Conservation (phyloP, 2,797 vertebrate species). For the Chelonia mydas region DNA sequence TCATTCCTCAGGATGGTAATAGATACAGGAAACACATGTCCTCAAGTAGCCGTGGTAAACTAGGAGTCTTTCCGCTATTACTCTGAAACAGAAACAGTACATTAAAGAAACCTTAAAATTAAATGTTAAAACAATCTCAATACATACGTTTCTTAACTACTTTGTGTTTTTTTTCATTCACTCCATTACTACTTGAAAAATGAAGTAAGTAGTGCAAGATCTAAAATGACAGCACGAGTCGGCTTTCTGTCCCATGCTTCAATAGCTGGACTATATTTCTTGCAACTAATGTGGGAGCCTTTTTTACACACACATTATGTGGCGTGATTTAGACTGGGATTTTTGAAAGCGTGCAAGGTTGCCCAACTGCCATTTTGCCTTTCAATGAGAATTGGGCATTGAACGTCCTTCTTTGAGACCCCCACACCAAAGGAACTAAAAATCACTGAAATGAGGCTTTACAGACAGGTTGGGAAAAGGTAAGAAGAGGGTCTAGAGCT, state of each 20-base stretch:
- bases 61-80: background rate
- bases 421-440: background rate
- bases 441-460: background rate
- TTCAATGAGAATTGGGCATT: background rate
- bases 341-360: background rate
- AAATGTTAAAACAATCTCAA: background rate
- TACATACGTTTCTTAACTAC: background rate
- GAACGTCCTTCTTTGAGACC: background rate
- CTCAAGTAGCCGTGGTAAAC: background rate
- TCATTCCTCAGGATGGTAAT: background rate
- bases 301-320: background rate
- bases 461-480: background rate
- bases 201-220: background rate
- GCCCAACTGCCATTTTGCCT: background rate
- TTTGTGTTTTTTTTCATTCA: background rate
- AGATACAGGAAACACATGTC: background rate
- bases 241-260: background rate
- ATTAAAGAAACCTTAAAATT: background rate
- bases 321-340: background rate
- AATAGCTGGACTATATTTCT: background rate
- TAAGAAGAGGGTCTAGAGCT: background rate
- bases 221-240: background rate
- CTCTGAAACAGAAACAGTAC: slow-evolving; percentile 54
- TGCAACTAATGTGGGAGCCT: background rate
- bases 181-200: background rate